Evolutionary conservation across 2,797 vertebrate species (phyloP).

Genomic region (Scleropages formosus): DNA sequence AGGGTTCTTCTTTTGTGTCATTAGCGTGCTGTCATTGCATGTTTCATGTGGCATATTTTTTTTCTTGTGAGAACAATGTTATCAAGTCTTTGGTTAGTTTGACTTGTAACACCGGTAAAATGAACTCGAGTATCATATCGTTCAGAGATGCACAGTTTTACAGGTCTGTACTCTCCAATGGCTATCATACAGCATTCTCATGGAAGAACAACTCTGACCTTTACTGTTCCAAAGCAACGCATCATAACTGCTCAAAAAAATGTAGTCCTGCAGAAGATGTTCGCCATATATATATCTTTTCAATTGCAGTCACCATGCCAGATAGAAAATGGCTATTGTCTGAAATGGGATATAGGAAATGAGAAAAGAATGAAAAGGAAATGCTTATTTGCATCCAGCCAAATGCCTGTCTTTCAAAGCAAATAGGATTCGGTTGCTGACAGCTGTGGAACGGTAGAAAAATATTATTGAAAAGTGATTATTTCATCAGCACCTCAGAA

Average conservation of each 20-base stretch:
- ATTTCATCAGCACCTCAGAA: not conserved
- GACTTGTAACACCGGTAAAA: no score
- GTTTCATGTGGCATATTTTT: no score
- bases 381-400: conserved; percentile 17
- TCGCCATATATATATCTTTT: conserved; percentile 10
- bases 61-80: no score
- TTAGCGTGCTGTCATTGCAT: no score
- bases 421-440: not conserved
- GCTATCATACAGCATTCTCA: not conserved
- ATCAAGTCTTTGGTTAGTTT: no score
- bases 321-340: conserved; percentile 7
- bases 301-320: not conserved
- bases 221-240: conserved; percentile 2
- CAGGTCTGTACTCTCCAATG: not conserved
- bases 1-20: no score
- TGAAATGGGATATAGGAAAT: conserved; percentile 7
- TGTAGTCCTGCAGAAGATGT: not conserved
- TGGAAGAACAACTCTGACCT: not conserved
- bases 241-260: conserved; percentile 4
- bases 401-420: not conserved
- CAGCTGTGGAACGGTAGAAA: not conserved
- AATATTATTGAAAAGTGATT: not conserved
- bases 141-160: not conserved
- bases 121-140: no score
- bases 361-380: not conserved